These are phyloP conservation scores for Panagrolaimus sp. DNA, from an alignment of 1,140 invertebrate species.

Conservation along the genomic window DNA sequence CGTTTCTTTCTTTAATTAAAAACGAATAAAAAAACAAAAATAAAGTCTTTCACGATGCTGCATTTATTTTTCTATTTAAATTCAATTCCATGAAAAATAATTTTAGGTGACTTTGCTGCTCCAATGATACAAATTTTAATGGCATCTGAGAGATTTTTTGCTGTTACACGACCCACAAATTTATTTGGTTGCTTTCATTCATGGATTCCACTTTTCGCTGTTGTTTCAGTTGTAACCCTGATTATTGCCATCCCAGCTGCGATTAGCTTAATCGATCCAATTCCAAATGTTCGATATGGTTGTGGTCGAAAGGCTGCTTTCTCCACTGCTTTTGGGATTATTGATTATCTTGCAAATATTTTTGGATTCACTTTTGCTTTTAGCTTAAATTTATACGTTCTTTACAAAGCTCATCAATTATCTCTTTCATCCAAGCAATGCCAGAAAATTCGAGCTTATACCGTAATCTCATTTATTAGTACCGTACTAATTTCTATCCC, in stretches of 20 bases:
- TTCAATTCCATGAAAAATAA: neutral
- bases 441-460: neutral
- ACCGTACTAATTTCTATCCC: neutral
- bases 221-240: neutral
- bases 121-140: neutral
- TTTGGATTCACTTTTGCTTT: neutral
- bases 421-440: neutral
- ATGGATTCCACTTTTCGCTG: neutral
- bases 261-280: neutral
- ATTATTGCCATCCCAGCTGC: neutral
- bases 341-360: neutral
- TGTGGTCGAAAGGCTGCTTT: neutral
- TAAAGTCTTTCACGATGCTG: no score
- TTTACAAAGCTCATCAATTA: neutral
- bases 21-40: no score
- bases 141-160: neutral
- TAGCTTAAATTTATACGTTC: neutral
- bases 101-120: neutral
- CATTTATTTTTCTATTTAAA: no score
- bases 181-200: no score
- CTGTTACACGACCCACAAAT: neutral
- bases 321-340: neutral
- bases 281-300: neutral
- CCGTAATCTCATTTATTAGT: constrained; percentile 1
- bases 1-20: no score